phyloP scores from a whole-genome alignment of 92 coral and sea anemone genomes.

The Phymanthus crucifer region DNA sequence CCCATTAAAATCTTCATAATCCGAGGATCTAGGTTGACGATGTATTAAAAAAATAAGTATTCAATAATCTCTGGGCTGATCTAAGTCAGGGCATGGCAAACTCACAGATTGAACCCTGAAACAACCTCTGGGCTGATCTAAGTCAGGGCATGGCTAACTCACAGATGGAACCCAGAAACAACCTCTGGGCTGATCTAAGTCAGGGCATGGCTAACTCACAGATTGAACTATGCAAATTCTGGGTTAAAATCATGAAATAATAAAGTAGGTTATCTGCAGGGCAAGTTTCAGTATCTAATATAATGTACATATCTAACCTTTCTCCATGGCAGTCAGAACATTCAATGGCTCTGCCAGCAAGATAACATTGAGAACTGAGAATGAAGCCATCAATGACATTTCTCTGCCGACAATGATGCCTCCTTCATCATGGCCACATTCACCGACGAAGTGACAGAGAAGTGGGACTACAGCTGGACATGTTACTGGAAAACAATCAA shows the following conservation, averaged over 20 bases:
- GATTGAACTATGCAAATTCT: too few relatives aligned
- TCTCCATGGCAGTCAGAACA: conserved; percentile 84
- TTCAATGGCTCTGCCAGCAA: conserved; percentile 76
- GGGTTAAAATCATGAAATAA: too few relatives aligned
- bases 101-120: background rate
- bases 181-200: too few relatives aligned
- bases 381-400: conserved; percentile 72
- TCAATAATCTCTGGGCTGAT: background rate
- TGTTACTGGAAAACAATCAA: too few relatives aligned
- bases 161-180: too few relatives aligned
- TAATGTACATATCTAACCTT: conserved; percentile 36
- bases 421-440: conserved; percentile 93
- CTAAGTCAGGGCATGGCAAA: background rate
- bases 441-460: conserved; percentile 84
- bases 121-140: background rate
- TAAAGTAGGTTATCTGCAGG: background rate
- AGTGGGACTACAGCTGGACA: conserved; percentile 73
- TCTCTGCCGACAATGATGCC: conserved; percentile 90
- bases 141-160: too few relatives aligned
- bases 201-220: too few relatives aligned
- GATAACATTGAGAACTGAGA: conserved; percentile 80
- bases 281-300: background rate
- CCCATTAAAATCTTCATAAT: conserved; percentile 87
- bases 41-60: background rate
- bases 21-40: conserved; percentile 56